These are phyloP conservation scores for Pachycephala philippinensis DNA, from an alignment of 2,113 vertebrate genomes.

Conservation along the genomic window DNA sequence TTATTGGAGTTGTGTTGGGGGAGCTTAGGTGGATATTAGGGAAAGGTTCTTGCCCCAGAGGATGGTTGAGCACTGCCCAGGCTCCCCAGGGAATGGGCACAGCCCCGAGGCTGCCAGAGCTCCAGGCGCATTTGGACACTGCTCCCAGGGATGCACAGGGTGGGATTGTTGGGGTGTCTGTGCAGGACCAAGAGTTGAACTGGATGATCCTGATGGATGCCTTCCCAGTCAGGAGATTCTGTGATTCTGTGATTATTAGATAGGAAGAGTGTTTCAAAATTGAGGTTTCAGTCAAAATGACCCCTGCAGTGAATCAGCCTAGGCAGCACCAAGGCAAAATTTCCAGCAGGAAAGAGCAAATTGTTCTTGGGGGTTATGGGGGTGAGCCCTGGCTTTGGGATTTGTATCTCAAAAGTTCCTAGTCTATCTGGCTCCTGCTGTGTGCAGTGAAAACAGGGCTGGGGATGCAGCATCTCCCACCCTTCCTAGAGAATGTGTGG, in stretches of 20 bases:
- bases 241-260: neutral
- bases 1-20: neutral
- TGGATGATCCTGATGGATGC: neutral
- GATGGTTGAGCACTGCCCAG: neutral
- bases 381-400: neutral
- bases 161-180: neutral
- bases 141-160: accelerated
- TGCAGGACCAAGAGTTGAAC: accelerated
- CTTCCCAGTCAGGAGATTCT: neutral
- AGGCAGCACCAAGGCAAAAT: neutral
- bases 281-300: neutral
- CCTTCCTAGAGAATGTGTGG: accelerated
- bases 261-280: neutral
- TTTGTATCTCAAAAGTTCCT: neutral
- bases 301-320: neutral
- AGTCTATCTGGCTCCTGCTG: neutral
- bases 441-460: neutral
- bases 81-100: neutral
- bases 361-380: neutral
- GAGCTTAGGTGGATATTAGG: neutral
- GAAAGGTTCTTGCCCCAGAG: neutral
- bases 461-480: neutral
- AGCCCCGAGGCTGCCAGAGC: neutral
- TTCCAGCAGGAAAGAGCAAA: neutral
- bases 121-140: accelerated